Evolutionary conservation across 2,888 invertebrate genomes (phyloP).

Genomic region (Acanthoscelides obtectus): DNA sequence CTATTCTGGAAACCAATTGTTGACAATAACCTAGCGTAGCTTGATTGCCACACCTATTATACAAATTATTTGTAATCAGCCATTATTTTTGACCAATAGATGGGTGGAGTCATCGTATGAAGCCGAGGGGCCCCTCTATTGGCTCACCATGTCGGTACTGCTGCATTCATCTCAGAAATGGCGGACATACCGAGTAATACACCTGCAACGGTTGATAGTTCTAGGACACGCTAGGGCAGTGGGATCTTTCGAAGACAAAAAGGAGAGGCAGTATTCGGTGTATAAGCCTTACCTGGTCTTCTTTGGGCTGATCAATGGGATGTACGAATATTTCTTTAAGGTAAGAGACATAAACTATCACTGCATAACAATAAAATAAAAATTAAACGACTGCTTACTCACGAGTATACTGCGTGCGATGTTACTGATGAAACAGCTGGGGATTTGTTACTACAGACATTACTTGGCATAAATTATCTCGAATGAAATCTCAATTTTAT

Average conservation of each 20-base stretch:
- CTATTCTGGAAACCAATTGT: too few relatives aligned
- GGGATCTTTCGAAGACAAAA: conserved; percentile 50
- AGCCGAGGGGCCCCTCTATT: conserved; percentile 90
- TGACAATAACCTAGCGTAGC: too few relatives aligned
- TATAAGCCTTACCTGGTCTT: conserved; percentile 85
- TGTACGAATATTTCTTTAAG: conserved; percentile 84
- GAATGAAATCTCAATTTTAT: too few relatives aligned
- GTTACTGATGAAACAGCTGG: too few relatives aligned
- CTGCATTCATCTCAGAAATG: conserved; percentile 76
- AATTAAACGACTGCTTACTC: too few relatives aligned
- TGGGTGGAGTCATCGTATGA: conserved; percentile 82
- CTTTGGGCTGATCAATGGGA: conserved; percentile 78
- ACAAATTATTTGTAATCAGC: too few relatives aligned
- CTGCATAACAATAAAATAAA: too few relatives aligned
- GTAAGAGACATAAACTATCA: too few relatives aligned
- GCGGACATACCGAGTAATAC: conserved; percentile 64
- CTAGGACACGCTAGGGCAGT: conserved; percentile 71
- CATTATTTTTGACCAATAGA: neutral
- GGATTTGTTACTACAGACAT: too few relatives aligned
- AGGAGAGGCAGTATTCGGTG: conserved; percentile 64
- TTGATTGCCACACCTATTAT: too few relatives aligned
- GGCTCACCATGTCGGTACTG: conserved; percentile 73
- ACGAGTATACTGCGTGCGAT: too few relatives aligned
- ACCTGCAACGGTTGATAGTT: conserved; percentile 72
- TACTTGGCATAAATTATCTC: too few relatives aligned